Evolutionary conservation across 1,140 invertebrate species (phyloP), one percentile per base, ranked within the genome.

Genomic region (Drosophila dunni): DNA sequence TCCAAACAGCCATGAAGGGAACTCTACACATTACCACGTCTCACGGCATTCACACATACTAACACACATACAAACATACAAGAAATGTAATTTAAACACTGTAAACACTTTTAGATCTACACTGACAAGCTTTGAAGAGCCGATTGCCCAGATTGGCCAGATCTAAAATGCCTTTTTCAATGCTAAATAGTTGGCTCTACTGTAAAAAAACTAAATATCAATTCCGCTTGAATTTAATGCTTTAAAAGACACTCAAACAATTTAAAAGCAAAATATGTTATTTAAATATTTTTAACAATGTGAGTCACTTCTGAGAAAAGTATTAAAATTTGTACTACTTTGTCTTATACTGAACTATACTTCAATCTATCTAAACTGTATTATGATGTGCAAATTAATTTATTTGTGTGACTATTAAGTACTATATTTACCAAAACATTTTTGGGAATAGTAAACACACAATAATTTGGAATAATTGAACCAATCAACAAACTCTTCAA

Each of bases 1-100:
- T 83, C 80, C 63, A 64, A 61, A 74, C 72, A 73, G 67, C 81
- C 75, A 24, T 77, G 65, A 61, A 53, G 66, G 63, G 77, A 66
- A 78, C 65, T 36, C 48, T 73, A 73, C 70, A 73, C 68, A 73
- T 73, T 73, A 64, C 72, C 58, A 63, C 66, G 60, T 64, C 60
- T 36, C 66, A 70, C 71, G 71, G 42, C 71, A 73, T 50, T 51
- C 36, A 34, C 40, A 64, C 46, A 38, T n/a, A 60, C 54, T 53
- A 38, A 44, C 51, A 48, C 7, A 56, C 44, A 29, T 33, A n/a
- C 42, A 24, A 34, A 56, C 17, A 38, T 10, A 51, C 56, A 61
- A 33, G 20, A 58, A 71, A 71, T 64, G 51, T 64, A 71, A 64
- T 71, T 71, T 64, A 50, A 65, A 50, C 57, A 54, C 56, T 66